Percentiles rank a stretch among this genome's conserved stretches.
These are phyloP conservation scores for Otis tarda DNA, from an alignment of 2,113 vertebrate genomes.

Conservation along the genomic window DNA sequence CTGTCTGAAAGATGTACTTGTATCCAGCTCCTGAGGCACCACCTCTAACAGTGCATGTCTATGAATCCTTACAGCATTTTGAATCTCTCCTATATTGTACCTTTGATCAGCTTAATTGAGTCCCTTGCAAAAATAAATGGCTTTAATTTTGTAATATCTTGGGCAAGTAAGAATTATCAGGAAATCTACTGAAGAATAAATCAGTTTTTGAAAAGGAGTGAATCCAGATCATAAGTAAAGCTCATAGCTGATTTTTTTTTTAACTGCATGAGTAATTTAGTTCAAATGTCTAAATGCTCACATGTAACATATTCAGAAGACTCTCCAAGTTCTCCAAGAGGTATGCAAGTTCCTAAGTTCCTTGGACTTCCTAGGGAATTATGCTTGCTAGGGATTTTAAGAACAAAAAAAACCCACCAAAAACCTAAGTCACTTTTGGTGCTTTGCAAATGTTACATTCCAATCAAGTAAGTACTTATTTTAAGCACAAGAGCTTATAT, in stretches of 20 bases:
- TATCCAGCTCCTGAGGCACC: background rate
- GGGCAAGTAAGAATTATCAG: background rate
- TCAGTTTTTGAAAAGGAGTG: background rate
- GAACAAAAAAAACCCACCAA: background rate
- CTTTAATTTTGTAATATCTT: background rate
- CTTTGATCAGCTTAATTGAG: background rate
- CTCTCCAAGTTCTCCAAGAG: background rate
- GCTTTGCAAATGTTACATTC: background rate
- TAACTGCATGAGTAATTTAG: background rate
- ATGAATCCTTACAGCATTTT: background rate
- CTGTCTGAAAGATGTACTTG: background rate
- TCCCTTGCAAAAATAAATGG: background rate
- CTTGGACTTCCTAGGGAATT: background rate
- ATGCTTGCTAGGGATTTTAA: background rate
- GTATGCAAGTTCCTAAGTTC: background rate
- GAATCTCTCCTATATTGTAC: background rate
- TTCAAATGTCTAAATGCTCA: background rate
- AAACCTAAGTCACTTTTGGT: background rate
- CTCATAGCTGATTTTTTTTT: background rate
- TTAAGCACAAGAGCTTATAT: background rate
- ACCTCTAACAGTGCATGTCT: accelerated
- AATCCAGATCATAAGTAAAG: background rate
- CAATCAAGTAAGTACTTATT: background rate
- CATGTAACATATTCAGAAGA: background rate
- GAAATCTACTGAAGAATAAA: background rate